phyloP scores from a whole-genome alignment of 2,888 invertebrate species.

The Lepetodrilus schrolli region DNA sequence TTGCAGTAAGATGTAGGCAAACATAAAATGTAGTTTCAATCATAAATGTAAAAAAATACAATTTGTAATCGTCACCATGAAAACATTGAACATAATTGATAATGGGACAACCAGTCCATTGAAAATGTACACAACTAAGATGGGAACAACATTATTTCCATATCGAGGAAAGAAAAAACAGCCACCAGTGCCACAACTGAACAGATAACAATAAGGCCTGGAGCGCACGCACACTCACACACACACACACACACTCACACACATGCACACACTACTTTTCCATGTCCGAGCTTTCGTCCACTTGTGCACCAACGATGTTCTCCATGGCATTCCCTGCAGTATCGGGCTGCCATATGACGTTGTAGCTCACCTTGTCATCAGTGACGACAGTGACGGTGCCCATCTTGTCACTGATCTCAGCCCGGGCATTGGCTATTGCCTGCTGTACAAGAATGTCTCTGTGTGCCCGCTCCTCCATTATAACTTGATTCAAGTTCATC shows the following conservation, averaged over 20 bases:
- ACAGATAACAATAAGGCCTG: too few relatives aligned
- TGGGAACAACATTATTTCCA: too few relatives aligned
- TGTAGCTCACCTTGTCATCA: conserved; percentile 59
- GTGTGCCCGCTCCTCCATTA: conserved; percentile 72
- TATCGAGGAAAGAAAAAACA: too few relatives aligned
- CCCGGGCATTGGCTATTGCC: conserved; percentile 67
- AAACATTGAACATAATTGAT: too few relatives aligned
- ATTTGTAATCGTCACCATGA: too few relatives aligned
- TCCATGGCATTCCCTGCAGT: conserved; percentile 47
- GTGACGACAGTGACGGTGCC: conserved; percentile 66
- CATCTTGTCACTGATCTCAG: conserved; percentile 68
- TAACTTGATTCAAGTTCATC: conserved; percentile 67
- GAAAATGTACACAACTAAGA: too few relatives aligned
- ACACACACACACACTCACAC: not conserved
- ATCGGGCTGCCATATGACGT: conserved; percentile 52
- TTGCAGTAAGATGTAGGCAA: too few relatives aligned
- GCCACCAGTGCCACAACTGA: too few relatives aligned
- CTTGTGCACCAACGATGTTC: conserved; percentile 54
- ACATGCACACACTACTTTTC: conserved; percentile 41
- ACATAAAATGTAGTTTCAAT: too few relatives aligned
- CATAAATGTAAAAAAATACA: too few relatives aligned
- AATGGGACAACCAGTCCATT: too few relatives aligned
- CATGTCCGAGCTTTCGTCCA: conserved; percentile 53
- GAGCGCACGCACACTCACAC: not conserved
- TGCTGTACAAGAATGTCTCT: conserved; percentile 73